Evolutionary conservation across 2,888 invertebrate species (phyloP).

Genomic region (Drosophila paranaensis): DNA sequence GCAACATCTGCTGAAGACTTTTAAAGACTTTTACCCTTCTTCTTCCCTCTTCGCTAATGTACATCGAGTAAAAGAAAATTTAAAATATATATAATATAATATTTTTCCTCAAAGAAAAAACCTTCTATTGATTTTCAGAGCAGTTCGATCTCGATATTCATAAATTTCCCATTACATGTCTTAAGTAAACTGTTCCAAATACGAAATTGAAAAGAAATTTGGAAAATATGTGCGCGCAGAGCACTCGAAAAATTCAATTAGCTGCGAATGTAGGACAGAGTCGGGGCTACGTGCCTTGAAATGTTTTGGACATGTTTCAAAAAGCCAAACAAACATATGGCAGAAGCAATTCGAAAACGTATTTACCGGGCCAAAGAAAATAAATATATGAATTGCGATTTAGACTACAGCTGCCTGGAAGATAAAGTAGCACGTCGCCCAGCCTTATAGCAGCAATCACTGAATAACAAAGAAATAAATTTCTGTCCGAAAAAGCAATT

Average conservation of each 20-base stretch:
- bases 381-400: constrained; percentile 35
- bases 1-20: no score
- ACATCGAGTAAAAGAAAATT: background rate
- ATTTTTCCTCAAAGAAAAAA: background rate
- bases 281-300: constrained; percentile 35
- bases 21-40: background rate
- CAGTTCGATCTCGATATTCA: no score
- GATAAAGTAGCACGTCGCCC: background rate
- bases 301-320: constrained; percentile 46
- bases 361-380: constrained; percentile 41
- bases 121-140: background rate
- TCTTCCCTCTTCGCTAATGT: no score
- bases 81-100: background rate
- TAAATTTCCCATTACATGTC: background rate
- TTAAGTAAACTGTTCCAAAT: background rate
- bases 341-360: constrained; percentile 23
- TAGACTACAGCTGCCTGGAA: constrained; percentile 44
- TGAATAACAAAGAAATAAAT: constrained; percentile 27
- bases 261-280: constrained; percentile 11
- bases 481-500: constrained; percentile 23
- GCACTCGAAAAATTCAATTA: background rate
- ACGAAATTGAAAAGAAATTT: background rate
- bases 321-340: constrained; percentile 42
- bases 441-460: constrained; percentile 5
- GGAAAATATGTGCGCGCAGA: background rate